phyloP scores from a whole-genome alignment of 2,797 vertebrate species.

The Gephyroberyx darwinii region DNA sequence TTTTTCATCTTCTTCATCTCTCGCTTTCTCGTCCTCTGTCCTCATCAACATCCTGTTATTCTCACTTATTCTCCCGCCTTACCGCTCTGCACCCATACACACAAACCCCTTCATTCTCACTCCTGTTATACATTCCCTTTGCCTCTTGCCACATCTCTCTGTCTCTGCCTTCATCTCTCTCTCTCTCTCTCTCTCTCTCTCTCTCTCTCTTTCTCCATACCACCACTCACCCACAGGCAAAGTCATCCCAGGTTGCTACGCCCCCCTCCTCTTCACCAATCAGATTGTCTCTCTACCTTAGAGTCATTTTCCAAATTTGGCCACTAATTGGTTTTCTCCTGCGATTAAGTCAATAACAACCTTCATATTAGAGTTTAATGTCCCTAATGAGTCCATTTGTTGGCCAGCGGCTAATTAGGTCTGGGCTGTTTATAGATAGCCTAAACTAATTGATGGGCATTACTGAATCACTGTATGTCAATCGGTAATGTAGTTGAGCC shows the following conservation, averaged over 20 bases:
- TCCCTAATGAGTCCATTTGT: slow-evolving; percentile 78
- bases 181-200: slow-evolving; percentile 30
- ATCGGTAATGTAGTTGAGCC: slow-evolving; percentile 50
- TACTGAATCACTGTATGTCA: slow-evolving; percentile 60
- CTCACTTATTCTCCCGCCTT: slow-evolving; percentile 35
- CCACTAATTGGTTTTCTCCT: slow-evolving; percentile 77
- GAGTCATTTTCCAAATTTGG: slow-evolving; percentile 72
- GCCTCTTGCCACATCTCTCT: slow-evolving; percentile 46
- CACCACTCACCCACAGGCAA: slow-evolving; percentile 58
- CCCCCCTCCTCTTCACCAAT: slow-evolving; percentile 40
- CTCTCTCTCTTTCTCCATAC: slow-evolving; percentile 44
- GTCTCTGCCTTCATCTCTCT: slow-evolving; percentile 42
- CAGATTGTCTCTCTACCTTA: slow-evolving; percentile 58
- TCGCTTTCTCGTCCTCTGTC: slow-evolving; percentile 4
- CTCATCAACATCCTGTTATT: slow-evolving; percentile 31
- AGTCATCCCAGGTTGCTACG: slow-evolving; percentile 61
- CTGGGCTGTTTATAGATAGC: slow-evolving; percentile 77
- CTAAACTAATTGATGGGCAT: slow-evolving; percentile 74
- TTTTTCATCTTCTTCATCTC: slow-evolving; percentile 28
- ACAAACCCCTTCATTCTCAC: slow-evolving; percentile 32
- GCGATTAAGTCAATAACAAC: slow-evolving; percentile 80
- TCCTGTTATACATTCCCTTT: slow-evolving; percentile 34
- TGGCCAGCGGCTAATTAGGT: slow-evolving; percentile 74
- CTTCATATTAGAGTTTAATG: slow-evolving; percentile 82
- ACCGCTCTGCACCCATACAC: slow-evolving; percentile 32